A percentile compares a stretch with the other conserved stretches of the same genome.
Evolutionary conservation across 2,113 vertebrate species (phyloP).

Genomic region (Ramphastos sulfuratus): DNA sequence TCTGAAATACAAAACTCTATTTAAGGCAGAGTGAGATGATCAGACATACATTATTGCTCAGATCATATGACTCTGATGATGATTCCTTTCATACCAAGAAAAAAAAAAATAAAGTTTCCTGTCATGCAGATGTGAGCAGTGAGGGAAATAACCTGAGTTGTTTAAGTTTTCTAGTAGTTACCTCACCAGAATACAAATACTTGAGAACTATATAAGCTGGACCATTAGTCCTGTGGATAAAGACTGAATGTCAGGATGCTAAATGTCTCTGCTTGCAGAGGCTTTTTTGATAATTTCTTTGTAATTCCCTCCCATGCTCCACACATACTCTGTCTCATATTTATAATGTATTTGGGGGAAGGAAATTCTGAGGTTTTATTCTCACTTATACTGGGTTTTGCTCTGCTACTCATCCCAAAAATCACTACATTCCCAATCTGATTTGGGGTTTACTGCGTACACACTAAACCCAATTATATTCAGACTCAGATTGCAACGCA

Average conservation of each 20-base stretch:
- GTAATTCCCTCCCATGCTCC: not conserved
- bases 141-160: not conserved
- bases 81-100: not conserved
- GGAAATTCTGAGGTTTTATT: rapidly evolving
- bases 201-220: not conserved
- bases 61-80: not conserved
- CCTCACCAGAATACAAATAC: not conserved
- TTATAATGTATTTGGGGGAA: not conserved
- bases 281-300: not conserved
- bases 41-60: not conserved
- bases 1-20: not conserved
- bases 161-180: not conserved
- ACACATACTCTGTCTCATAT: not conserved
- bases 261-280: not conserved
- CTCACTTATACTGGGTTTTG: not conserved
- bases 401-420: not conserved
- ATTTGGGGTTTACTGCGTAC: not conserved
- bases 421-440: not conserved
- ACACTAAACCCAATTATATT: not conserved
- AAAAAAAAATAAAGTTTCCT: not conserved
- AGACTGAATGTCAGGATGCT: not conserved
- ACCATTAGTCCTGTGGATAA: not conserved
- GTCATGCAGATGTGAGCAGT: not conserved
- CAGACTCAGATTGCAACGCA: not conserved
- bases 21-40: not conserved